phyloP scores from a whole-genome alignment of 2,113 vertebrate species.

The Centropristis striata region DNA sequence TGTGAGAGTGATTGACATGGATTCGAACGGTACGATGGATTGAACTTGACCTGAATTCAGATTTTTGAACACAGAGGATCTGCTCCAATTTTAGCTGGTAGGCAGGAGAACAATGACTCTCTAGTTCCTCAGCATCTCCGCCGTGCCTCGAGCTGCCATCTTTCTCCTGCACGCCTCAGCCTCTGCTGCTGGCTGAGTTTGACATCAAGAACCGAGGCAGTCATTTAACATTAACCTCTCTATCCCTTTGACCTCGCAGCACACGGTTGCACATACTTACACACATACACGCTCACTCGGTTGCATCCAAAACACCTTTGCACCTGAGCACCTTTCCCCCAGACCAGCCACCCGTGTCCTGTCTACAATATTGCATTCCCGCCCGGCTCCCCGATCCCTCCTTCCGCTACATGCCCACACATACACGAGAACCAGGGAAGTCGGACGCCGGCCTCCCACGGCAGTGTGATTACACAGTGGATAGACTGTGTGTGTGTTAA shows the following conservation, averaged over 20 bases:
- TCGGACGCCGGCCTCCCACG: constrained; percentile 85
- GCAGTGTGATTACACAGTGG: constrained; percentile 86
- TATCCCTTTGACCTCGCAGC: constrained; percentile 51
- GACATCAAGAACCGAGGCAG: constrained; percentile 52
- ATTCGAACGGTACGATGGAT: constrained; percentile 57
- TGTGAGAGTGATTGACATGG: constrained; percentile 65
- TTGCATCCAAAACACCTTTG: constrained; percentile 57
- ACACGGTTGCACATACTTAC: not conserved
- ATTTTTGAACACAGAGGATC: constrained; percentile 67
- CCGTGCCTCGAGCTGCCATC: not conserved
- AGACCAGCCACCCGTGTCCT: constrained; percentile 61
- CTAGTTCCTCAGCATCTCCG: constrained; percentile 32
- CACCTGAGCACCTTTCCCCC: constrained; percentile 48
- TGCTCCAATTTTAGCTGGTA: constrained; percentile 65
- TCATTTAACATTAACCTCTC: constrained; percentile 59
- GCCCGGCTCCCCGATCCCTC: constrained; percentile 26
- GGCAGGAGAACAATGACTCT: constrained; percentile 46
- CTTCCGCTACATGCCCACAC: constrained; percentile 41
- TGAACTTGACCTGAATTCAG: constrained; percentile 79
- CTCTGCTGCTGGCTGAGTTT: constrained; percentile 48
- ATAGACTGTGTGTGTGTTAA: constrained; percentile 87
- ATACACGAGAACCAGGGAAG: constrained; percentile 72
- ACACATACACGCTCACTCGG: not conserved
- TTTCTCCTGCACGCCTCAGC: constrained; percentile 6
- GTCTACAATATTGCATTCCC: constrained; percentile 51